phyloP scores from a whole-genome alignment of 1,140 invertebrate species.

The Cydia pomonella region DNA sequence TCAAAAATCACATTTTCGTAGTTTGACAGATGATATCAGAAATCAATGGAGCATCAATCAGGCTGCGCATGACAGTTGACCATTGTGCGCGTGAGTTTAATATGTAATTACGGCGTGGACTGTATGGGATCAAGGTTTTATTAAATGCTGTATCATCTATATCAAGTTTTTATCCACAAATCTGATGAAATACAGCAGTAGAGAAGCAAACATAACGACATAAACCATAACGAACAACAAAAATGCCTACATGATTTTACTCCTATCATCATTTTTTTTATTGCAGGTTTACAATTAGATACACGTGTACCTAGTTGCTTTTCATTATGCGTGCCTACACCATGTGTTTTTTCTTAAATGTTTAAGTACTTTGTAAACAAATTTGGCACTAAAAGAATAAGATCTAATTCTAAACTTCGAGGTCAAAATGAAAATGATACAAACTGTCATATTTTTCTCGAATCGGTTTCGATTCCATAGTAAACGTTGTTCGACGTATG shows the following conservation, averaged over 20 bases:
- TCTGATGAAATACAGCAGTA: not conserved
- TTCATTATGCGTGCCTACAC: too few species aligned
- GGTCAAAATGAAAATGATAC: too few species aligned
- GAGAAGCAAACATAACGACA: not conserved
- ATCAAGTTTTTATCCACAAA: not conserved
- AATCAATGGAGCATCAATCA: slow-evolving; percentile 30
- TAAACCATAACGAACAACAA: not conserved
- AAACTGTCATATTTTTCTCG: too few species aligned
- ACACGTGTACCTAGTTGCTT: too few species aligned
- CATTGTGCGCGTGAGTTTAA: slow-evolving; percentile 27
- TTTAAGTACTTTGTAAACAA: too few species aligned
- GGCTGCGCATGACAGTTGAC: slow-evolving; percentile 23
- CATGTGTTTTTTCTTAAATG: too few species aligned
- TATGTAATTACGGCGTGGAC: not conserved
- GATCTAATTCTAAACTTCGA: too few species aligned
- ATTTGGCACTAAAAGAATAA: too few species aligned
- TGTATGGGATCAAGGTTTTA: slow-evolving; percentile 3
- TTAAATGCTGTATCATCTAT: slow-evolving; percentile 2
- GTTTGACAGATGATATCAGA: not conserved
- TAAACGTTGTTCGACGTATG: too few species aligned
- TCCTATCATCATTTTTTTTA: too few species aligned
- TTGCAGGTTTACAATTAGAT: too few species aligned
- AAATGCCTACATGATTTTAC: not conserved
- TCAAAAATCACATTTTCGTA: not conserved
- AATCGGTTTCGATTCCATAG: too few species aligned